Base-by-base conservation (phyloP, 2,113 vertebrate genomes). In the Callionymus lyra region DNA sequence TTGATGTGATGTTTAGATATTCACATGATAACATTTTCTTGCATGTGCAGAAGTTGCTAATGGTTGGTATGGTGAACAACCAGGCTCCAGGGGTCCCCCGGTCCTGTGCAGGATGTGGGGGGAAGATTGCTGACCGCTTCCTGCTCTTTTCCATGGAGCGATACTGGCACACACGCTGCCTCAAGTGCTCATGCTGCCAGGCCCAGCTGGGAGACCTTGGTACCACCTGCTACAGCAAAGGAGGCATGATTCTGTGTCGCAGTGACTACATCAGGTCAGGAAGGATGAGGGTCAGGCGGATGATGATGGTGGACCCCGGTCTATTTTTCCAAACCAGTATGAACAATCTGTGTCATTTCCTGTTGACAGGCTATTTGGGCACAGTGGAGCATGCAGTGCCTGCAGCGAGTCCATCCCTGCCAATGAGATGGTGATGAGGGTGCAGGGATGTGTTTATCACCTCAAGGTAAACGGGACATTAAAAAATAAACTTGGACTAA, bases 391-490 rank as follows among this genome's bases (percentile, higher is more conserved):
- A 1, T 89, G 87, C 74, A 83, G 74, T 11, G 80, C 86, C 37
- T 89, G 87, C 17, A 80, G 86, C 18, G 85, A 87, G 71, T 86
- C 86, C 2, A 89, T 89, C 60, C 86, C 87, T 3, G 84, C 87
- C 77, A 89, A 80, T 15, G 87, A 89, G 47, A 86, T 89, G 86
- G 87, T 89, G 76, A 89, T 89, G 87, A 76, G 84, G 63, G 84
- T 86, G 12, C 86, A 88, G 63, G 85, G 85, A 56, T 87, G 82
- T 38, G 87, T 84, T 50, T 89, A 87, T 76, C 87, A 89, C 73
- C 83, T 89, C 38, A 87, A 89, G 84, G 87, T 89, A 52, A 81
- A 76, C 21, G n/a, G n/a, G n/a, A n/a, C n/a, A n/a, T n/a, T n/a
- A n/a, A n/a, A n/a, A n/a, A n/a, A n/a, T n/a, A n/a, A n/a, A n/a